Percentiles rank a stretch among this genome's conserved stretches.
These are phyloP conservation scores for Erithacus rubecula DNA, from an alignment of 2,797 vertebrate genomes.

Conservation along the genomic window DNA sequence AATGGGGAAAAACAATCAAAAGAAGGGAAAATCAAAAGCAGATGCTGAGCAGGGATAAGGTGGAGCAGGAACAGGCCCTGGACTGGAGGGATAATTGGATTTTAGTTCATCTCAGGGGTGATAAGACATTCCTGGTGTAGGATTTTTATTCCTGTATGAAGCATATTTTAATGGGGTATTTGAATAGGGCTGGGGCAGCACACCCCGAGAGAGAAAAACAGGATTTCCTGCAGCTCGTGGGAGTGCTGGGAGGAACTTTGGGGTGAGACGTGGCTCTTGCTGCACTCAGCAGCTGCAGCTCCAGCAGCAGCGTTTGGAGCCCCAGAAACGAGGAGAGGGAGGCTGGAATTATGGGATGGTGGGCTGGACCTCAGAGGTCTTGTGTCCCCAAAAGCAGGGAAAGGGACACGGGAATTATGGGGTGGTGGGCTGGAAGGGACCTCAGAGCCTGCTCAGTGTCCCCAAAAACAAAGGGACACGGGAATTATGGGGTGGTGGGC, in stretches of 20 bases:
- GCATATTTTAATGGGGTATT: background rate
- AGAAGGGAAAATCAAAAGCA: slow-evolving; percentile 43
- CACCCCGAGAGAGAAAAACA: fast-evolving
- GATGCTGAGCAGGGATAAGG: slow-evolving; percentile 54
- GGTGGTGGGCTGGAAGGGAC: no score
- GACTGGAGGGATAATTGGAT: slow-evolving; percentile 36
- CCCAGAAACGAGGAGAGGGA: background rate
- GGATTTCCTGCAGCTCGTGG: fast-evolving
- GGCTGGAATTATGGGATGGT: fast-evolving
- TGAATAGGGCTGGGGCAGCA: background rate
- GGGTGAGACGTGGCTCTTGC: fast-evolving
- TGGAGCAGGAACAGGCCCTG: background rate
- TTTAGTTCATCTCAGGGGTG: background rate
- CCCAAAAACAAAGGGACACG: background rate
- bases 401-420: background rate
- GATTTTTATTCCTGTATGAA: background rate
- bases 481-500: no score
- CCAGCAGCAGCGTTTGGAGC: fast-evolving
- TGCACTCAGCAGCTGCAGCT: fast-evolving
- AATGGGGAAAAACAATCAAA: background rate
- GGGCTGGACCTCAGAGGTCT: no score
- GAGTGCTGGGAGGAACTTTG: fast-evolving
- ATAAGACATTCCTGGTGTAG: background rate
- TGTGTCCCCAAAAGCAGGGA: background rate
- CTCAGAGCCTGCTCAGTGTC: background rate